These are phyloP conservation scores for Nematolebias whitei DNA, from an alignment of 2,113 vertebrate species.

Conservation along the genomic window DNA sequence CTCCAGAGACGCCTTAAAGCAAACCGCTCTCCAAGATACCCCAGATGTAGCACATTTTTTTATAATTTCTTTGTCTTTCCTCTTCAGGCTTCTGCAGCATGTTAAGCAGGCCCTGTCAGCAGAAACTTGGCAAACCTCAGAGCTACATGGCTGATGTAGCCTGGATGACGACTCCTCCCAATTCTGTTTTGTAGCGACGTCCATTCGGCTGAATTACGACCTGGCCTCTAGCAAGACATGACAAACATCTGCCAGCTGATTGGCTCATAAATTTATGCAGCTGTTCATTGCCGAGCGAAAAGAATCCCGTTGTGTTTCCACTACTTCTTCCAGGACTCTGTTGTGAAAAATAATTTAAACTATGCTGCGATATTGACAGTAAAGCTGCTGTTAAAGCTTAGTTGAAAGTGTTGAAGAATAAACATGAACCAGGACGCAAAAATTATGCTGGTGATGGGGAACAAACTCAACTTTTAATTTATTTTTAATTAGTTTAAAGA, in stretches of 20 bases:
- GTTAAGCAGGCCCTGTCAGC: conserved; percentile 33
- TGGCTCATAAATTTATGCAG: conserved; percentile 69
- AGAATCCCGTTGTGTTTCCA: conserved; percentile 20
- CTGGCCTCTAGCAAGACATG: conserved; percentile 45
- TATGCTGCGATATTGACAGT: conserved; percentile 23
- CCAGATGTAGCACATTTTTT: conserved; percentile 29
- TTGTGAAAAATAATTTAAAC: conserved; percentile 6
- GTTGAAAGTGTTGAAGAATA: conserved; percentile 1
- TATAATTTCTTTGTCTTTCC: conserved; percentile 1
- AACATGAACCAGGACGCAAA: conserved; percentile 12
- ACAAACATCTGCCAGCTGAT: conserved; percentile 70
- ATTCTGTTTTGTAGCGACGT: conserved; percentile 48
- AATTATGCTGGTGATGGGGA: conserved; percentile 9
- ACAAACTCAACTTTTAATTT: neutral
- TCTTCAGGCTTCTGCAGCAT: conserved; percentile 26
- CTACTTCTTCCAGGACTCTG: conserved; percentile 13
- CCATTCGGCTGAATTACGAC: conserved; percentile 69
- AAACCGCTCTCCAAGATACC: conserved; percentile 21
- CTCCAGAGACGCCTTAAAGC: conserved; percentile 14
- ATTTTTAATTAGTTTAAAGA: neutral
- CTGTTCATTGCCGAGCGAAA: conserved; percentile 33
- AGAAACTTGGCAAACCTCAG: conserved; percentile 40
- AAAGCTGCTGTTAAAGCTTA: conserved; percentile 5
- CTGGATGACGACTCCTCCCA: conserved; percentile 38
- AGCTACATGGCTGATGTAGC: conserved; percentile 47